Evolutionary conservation across 1,140 invertebrate species (phyloP).

Genomic region (Caerostris extrusa): DNA sequence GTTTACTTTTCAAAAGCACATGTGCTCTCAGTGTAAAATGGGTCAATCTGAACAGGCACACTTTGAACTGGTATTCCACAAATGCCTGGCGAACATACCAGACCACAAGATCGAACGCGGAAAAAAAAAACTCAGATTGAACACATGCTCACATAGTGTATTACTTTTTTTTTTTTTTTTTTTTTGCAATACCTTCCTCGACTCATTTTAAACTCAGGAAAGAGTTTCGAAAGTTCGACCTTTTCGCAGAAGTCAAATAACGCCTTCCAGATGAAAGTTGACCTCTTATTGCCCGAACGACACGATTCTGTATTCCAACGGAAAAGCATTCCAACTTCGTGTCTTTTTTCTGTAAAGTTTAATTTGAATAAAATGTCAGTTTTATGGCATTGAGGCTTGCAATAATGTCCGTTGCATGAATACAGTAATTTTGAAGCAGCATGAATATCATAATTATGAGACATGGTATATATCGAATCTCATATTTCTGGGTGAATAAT

Average conservation of each 20-base stretch:
- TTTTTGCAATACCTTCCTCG: background rate
- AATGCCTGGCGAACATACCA: slow-evolving; percentile 37
- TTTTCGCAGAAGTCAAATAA: slow-evolving; percentile 52
- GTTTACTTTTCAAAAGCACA: slow-evolving; percentile 3
- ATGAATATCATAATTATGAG: background rate
- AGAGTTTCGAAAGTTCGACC: slow-evolving; percentile 61
- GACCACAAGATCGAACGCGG: slow-evolving; percentile 51
- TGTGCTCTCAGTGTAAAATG: background rate
- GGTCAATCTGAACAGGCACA: slow-evolving; percentile 33
- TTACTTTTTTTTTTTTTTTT: background rate
- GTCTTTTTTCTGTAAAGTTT: background rate
- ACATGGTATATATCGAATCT: background rate
- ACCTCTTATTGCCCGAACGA: slow-evolving; percentile 25
- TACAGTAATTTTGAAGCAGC: background rate
- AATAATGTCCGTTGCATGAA: background rate
- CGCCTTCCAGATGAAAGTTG: slow-evolving; percentile 66
- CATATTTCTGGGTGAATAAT: background rate
- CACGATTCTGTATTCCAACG: background rate
- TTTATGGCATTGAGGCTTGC: background rate
- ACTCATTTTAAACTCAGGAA: slow-evolving; percentile 12
- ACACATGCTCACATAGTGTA: background rate
- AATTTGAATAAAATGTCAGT: slow-evolving; percentile 28
- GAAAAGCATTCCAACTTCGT: background rate
- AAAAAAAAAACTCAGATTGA: slow-evolving; percentile 10
- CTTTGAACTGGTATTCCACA: slow-evolving; percentile 50